Evolutionary conservation across 2,113 vertebrate species (phyloP), one percentile per base, ranked within the genome.

Genomic region (Mobula birostris): DNA sequence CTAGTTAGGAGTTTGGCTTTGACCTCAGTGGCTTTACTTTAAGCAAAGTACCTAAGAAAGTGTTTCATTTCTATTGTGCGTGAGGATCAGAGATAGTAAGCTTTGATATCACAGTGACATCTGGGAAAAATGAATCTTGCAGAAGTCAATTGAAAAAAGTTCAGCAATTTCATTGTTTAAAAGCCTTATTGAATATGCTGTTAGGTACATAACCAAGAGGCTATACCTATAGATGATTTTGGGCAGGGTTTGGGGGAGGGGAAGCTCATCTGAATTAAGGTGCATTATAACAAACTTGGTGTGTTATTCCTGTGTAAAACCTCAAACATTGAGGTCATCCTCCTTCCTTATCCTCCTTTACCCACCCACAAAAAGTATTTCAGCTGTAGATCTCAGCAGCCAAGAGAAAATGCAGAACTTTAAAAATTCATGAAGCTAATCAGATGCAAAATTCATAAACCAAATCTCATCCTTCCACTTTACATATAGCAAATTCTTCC

Each of bases 381-480:
- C 66, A 8, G 5, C 7, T 19, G 29, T 19, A 19, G 61, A 61
- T 56, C 19, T 83, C 56, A 32, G 32, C n/a, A 90, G 85, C 29
- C n/a, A 85, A 85, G 82, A 90, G 32, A 90, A 90, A 90, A 29
- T 90, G n/a, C 83, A 63, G 58, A 88, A 66, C n/a, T 66, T 88
- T 88, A 32, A 74, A 90, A 90, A 66, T 66, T 87, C 68, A 93
- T 74, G 74, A 74, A 74, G 21, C 29, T 56, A 93, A 74, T 74
- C 91, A 74, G 36, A 93, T 93, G 74, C 70, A 93, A 56, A 93
- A 93, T 48, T 70, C 68, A 92, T 66, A 93, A 56, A 74, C 21
- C 36, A 93, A 76, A 48, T 29, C 48, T 63, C 61, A 91, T 91
- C 63, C 66, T 91, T 17, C 66, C 19, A 15, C 90, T 93, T 56